Evolutionary conservation across 2,888 invertebrate species (phyloP).

Genomic region (Hetaerina titia): DNA sequence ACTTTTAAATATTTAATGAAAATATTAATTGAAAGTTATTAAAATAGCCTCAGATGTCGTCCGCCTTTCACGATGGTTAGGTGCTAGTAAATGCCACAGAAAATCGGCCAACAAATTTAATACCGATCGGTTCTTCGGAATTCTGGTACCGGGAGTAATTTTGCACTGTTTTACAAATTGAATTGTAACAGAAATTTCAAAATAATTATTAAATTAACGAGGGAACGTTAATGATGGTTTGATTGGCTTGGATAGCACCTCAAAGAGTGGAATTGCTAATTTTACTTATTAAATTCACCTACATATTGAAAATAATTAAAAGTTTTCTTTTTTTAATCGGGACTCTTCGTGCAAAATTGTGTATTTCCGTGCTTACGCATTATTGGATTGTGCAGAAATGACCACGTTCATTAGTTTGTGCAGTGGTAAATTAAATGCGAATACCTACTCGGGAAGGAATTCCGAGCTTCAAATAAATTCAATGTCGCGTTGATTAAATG

Average conservation of each 20-base stretch:
- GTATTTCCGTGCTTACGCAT: background rate
- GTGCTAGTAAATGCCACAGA: too few species aligned
- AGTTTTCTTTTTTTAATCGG: background rate
- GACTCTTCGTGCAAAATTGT: background rate
- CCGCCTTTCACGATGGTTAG: too few species aligned
- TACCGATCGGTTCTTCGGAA: too few species aligned
- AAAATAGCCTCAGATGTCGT: too few species aligned
- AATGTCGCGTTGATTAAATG: background rate
- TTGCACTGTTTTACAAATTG: too few species aligned
- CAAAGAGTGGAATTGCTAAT: background rate
- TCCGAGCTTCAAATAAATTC: background rate
- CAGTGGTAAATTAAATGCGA: background rate
- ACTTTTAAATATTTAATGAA: too few species aligned
- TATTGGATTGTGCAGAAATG: background rate
- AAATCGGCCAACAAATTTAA: too few species aligned
- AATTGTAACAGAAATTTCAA: too few species aligned
- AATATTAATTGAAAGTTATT: too few species aligned
- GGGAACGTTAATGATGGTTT: background rate
- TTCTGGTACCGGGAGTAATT: too few species aligned
- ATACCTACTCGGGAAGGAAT: background rate
- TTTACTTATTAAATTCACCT: background rate
- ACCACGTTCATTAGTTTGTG: background rate
- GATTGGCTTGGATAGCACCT: background rate
- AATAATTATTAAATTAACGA: background rate
- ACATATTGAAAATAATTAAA: background rate